Evolutionary conservation across 2,888 invertebrate genomes (phyloP).

Genomic region (Panzeria rudis): DNA sequence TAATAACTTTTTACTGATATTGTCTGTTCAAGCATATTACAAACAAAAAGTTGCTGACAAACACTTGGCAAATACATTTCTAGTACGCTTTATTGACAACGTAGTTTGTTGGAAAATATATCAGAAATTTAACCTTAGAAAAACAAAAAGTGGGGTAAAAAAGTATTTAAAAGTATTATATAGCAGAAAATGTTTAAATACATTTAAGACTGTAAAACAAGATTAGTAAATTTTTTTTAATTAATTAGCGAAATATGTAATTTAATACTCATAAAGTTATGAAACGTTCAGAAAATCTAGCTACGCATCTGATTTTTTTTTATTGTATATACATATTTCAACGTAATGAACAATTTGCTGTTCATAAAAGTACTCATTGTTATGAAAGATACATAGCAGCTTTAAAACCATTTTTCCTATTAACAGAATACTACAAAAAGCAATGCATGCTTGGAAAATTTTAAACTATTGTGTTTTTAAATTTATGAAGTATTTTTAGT

Average conservation of each 20-base stretch:
- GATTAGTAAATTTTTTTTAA: no score
- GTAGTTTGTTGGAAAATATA: conserved; percentile 7
- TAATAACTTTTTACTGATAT: conserved; percentile 67
- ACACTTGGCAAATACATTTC: conserved; percentile 49
- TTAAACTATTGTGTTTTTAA: no score
- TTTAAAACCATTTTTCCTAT: neutral
- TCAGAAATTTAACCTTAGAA: conserved; percentile 4
- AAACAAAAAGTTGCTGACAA: conserved; percentile 69
- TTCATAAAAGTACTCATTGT: neutral
- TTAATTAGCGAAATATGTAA: no score
- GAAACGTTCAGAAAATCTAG: neutral
- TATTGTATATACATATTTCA: neutral
- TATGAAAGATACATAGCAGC: neutral
- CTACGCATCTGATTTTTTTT: neutral
- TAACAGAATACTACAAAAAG: neutral
- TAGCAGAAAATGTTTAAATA: neutral
- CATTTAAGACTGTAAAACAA: neutral
- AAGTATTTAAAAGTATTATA: neutral
- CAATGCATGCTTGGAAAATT: no score
- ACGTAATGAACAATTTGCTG: neutral
- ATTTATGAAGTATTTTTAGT: neutral
- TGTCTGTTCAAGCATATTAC: conserved; percentile 63
- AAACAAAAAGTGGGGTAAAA: neutral
- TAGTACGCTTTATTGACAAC: conserved; percentile 24
- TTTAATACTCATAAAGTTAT: no score